Evolutionary conservation across 2,888 invertebrate genomes (phyloP).

Genomic region (Halictus ligatus): DNA sequence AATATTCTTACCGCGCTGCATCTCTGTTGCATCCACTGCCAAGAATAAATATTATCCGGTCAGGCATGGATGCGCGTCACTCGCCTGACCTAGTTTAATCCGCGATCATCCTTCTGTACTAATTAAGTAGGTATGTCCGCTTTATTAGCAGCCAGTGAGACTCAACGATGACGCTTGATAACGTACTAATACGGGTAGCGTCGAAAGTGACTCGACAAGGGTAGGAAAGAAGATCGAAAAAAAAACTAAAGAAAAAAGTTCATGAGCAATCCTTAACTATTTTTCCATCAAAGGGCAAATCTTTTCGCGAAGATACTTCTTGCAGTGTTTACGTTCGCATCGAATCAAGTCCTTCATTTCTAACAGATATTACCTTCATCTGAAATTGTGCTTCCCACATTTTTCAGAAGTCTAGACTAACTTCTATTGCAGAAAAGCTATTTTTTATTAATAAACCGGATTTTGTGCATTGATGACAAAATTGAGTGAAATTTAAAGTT

Average conservation of each 20-base stretch:
- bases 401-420: neutral
- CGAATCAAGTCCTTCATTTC: neutral
- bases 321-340: too few relatives aligned
- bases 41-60: conserved; percentile 73
- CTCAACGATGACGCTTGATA: conserved; percentile 37
- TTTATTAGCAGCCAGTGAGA: conserved; percentile 52
- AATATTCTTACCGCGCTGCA: neutral
- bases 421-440: neutral
- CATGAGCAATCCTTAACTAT: neutral
- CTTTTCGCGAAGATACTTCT: neutral
- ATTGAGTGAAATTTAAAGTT: too few relatives aligned
- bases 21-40: conserved; percentile 52
- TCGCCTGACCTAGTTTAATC: conserved; percentile 75
- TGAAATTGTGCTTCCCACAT: neutral
- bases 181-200: conserved; percentile 12
- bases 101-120: conserved; percentile 69
- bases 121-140: conserved; percentile 71
- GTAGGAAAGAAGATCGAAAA: neutral
- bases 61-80: conserved; percentile 69
- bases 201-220: conserved; percentile 20
- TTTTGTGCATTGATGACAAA: too few relatives aligned
- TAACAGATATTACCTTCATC: too few relatives aligned
- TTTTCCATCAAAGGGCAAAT: neutral
- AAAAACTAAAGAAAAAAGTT: neutral
- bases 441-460: too few relatives aligned